phyloP scores from a whole-genome alignment of 2,113 vertebrate species.

The Numida meleagris region DNA sequence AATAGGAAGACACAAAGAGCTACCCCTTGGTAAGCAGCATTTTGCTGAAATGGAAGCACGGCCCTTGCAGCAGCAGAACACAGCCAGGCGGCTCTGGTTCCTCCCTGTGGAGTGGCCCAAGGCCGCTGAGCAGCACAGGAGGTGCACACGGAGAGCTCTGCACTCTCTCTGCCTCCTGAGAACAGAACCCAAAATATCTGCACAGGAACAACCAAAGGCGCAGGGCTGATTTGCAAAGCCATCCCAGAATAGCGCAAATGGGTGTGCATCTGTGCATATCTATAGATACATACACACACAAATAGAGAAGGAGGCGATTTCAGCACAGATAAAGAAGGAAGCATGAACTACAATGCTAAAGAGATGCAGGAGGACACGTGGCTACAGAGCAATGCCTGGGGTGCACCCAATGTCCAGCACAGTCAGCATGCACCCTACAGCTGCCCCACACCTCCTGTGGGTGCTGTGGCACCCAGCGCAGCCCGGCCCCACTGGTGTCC shows the following conservation, averaged over 20 bases:
- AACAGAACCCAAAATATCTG: background rate
- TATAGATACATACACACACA: background rate
- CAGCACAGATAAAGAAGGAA: background rate
- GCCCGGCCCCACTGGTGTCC: background rate
- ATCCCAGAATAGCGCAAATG: background rate
- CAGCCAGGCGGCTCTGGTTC: background rate
- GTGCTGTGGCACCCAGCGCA: too few relatives aligned
- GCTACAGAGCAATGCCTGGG: background rate
- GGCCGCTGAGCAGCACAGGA: fast-evolving
- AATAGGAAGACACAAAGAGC: background rate
- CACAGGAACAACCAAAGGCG: background rate
- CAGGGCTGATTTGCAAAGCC: fast-evolving
- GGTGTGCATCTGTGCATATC: fast-evolving
- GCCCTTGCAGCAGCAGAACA: background rate
- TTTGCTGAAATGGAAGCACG: fast-evolving
- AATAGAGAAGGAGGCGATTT: background rate
- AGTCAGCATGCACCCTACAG: background rate
- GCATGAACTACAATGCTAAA: background rate
- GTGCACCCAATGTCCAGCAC: background rate
- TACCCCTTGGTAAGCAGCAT: background rate
- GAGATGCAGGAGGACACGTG: background rate
- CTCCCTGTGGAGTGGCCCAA: background rate
- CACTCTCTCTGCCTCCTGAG: fast-evolving
- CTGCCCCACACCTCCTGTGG: background rate
- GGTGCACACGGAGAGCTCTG: fast-evolving